Base-by-base conservation (phyloP, 2,797 vertebrate genomes). In the Myiotriccus ornatus region DNA sequence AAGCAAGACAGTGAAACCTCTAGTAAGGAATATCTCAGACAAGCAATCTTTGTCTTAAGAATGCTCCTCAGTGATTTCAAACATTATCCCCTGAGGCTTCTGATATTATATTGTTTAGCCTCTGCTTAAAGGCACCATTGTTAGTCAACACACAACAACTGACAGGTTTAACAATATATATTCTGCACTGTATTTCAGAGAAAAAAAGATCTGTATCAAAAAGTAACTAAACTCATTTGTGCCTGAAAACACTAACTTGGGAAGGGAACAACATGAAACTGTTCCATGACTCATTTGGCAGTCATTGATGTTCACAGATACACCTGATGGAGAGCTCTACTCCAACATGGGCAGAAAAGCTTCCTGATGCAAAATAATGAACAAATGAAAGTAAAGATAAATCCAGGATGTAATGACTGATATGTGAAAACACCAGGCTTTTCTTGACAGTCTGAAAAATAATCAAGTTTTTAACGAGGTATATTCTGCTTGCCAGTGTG, bases 131-230 rank as follows among this genome's bases (percentile, higher is more conserved):
- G 64, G 69, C 81, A 84, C 55, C 16, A 32, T 35, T 69, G 44
- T 74, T 39, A 67, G 63, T 57, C 55, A 92, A 59, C 21, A 14
- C 5, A 39, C 79, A n/a, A n/a, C n/a, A n/a, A n/a, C 63, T 90
- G 71, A 37, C 30, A 81, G 49, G 35, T 64, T 56, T 80, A 84
- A 78, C 46, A 25, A 55, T 73, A n/a, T 25, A 49, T 91, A 86
- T 81, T 95, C 93, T 96, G 87, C 80, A 73, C 49, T 89, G 68
- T 70, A 87, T 76, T 84, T 70, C 74, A 93, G 52, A 84, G 71
- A 22, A 74, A 84, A 60, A 68, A 90, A 75, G 43, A 85, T 16
- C 28, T 23, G 9, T 79, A 91, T 87, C 84, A 76, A 91, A 96
- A 83, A 62, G 62, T 21, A 87, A 84, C 14, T 59, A 60, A 84